These are phyloP conservation scores for Eupithecia vulgata DNA, from an alignment of 2,888 invertebrate species.

Conservation along the genomic window DNA sequence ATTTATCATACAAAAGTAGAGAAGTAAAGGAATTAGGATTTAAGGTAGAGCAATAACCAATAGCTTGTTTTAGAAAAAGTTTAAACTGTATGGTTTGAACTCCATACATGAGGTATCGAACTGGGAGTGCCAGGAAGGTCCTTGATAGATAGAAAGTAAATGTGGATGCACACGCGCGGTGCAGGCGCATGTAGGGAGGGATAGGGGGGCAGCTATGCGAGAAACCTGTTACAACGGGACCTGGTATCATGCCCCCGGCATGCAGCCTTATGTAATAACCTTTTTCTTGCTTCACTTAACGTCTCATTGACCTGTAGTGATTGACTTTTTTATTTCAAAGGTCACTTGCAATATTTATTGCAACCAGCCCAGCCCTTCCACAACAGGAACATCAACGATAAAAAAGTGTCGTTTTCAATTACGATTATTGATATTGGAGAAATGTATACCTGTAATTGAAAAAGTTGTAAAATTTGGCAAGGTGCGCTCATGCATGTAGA, in stretches of 20 bases:
- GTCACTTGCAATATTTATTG: conserved; percentile 11
- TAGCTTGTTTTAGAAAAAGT: not conserved
- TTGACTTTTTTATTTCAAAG: conserved; percentile 32
- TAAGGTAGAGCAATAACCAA: not conserved
- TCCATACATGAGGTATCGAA: conserved; percentile 32
- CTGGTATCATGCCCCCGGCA: conserved; percentile 67
- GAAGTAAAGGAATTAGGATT: not conserved
- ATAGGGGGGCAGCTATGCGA: conserved; percentile 55
- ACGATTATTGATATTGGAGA: not conserved
- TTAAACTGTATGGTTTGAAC: not conserved
- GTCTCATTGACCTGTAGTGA: conserved; percentile 36
- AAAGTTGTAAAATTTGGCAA: not conserved
- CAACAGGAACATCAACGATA: not conserved
- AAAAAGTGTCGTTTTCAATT: no score
- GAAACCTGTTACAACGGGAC: conserved; percentile 83
- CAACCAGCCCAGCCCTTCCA: not conserved
- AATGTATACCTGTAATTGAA: not conserved
- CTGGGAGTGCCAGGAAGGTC: conserved; percentile 67
- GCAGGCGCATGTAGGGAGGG: conserved; percentile 44
- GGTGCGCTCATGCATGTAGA: no score
- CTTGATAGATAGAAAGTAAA: conserved; percentile 83
- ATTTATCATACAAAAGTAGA: not conserved
- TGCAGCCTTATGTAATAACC: conserved; percentile 81
- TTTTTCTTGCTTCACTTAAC: conserved; percentile 72
- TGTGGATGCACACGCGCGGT: conserved; percentile 64